Evolutionary conservation across 2,113 vertebrate genomes (phyloP).

Genomic region (Amblyornis subalaris): DNA sequence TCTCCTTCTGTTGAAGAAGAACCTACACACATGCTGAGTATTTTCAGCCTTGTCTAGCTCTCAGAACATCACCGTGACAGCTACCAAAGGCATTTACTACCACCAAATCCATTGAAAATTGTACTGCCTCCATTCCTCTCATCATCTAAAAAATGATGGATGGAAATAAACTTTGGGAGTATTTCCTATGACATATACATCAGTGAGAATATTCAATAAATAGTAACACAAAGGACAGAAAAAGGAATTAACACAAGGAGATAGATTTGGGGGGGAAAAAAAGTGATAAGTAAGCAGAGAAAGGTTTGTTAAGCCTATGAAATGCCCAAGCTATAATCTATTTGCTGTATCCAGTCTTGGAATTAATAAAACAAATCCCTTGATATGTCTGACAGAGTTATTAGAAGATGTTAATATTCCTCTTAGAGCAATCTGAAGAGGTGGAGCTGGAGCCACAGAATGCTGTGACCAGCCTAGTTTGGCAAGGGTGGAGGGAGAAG

Average conservation of each 20-base stretch:
- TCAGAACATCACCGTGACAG: neutral
- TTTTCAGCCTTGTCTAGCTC: neutral
- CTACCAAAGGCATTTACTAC: neutral
- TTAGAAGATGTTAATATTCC: slow-evolving; percentile 66
- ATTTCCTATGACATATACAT: neutral
- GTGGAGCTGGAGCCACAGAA: neutral
- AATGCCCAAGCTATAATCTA: slow-evolving; percentile 53
- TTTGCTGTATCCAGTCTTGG: slow-evolving; percentile 51
- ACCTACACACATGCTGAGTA: neutral
- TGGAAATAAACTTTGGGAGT: neutral
- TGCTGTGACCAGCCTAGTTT: neutral
- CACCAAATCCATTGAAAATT: neutral
- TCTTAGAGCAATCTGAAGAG: slow-evolving; percentile 50
- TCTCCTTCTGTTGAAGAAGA: neutral
- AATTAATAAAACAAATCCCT: slow-evolving; percentile 76
- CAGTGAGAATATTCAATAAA: slow-evolving; percentile 15
- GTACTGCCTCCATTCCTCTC: neutral
- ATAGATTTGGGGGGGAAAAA: neutral
- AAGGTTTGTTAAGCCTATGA: slow-evolving; percentile 1
- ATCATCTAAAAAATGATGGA: neutral
- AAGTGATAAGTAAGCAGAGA: slow-evolving; percentile 31
- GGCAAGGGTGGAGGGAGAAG: neutral
- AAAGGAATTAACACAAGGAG: neutral
- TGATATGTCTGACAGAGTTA: slow-evolving; percentile 56
- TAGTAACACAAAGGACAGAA: slow-evolving; percentile 11